Percentiles rank a stretch among this genome's conserved stretches.
Evolutionary conservation across 2,888 invertebrate genomes (phyloP).

Genomic region (Leucoma salicis): DNA sequence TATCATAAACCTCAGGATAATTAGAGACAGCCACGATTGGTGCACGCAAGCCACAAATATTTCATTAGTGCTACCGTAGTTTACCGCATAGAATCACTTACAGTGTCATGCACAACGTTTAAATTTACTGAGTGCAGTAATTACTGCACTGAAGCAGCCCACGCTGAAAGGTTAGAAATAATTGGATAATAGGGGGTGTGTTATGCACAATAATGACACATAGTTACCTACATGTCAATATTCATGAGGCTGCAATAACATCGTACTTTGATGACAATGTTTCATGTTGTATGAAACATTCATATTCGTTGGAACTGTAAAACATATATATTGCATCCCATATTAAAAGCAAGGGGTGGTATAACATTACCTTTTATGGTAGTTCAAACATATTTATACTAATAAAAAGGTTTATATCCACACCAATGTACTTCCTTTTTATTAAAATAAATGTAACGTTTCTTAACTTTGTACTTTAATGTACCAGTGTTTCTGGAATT

Average conservation of each 20-base stretch:
- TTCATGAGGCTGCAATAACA: slow-evolving; percentile 32
- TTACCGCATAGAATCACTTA: slow-evolving; percentile 75
- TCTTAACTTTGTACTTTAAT: too few relatives aligned
- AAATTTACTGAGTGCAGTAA: slow-evolving; percentile 65
- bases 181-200: slow-evolving; percentile 73
- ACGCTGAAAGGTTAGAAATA: slow-evolving; percentile 79
- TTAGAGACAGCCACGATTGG: slow-evolving; percentile 54
- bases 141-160: slow-evolving; percentile 59
- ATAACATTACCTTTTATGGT: too few relatives aligned
- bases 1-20: slow-evolving; percentile 51
- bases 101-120: slow-evolving; percentile 74
- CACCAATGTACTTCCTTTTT: too few relatives aligned
- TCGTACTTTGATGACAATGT: slow-evolving; percentile 2
- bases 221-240: slow-evolving; percentile 51
- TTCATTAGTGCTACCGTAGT: slow-evolving; percentile 65
- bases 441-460: too few relatives aligned
- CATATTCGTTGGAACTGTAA: too few relatives aligned
- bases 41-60: slow-evolving; percentile 77
- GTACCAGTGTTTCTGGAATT: too few relatives aligned
- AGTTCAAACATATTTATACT: too few relatives aligned
- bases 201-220: slow-evolving; percentile 70
- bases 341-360: too few relatives aligned
- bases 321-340: too few relatives aligned
- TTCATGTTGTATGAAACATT: too few relatives aligned
- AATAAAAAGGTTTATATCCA: too few relatives aligned